Percentiles rank a stretch among this genome's conserved stretches.
These are phyloP conservation scores for Drosophila maculinotata DNA, from an alignment of 2,888 invertebrate genomes.

Conservation along the genomic window DNA sequence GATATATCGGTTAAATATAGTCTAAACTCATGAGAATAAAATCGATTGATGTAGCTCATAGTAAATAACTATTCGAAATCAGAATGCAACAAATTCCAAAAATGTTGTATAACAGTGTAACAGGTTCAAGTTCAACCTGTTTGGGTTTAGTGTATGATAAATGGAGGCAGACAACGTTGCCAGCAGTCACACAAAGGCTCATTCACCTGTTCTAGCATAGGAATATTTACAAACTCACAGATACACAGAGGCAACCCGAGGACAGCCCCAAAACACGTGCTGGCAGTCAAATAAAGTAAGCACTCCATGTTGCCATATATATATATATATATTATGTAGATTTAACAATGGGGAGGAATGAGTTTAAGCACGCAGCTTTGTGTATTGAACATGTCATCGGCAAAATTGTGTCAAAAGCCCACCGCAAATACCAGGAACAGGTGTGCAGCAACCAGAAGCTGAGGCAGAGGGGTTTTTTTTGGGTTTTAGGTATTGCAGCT, in stretches of 20 bases:
- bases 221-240: conserved; percentile 8
- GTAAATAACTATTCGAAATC: too few relatives aligned
- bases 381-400: conserved; percentile 80
- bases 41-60: too few relatives aligned
- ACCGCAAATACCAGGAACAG: conserved; percentile 53
- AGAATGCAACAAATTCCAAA: too few relatives aligned
- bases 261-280: conserved; percentile 68
- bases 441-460: not conserved
- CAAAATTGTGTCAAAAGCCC: conserved; percentile 75
- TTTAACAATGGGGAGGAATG: conserved; percentile 55
- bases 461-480: not conserved
- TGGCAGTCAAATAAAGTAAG: conserved; percentile 57
- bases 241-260: conserved; percentile 14
- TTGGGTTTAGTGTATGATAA: conserved; percentile 16
- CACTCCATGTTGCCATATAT: conserved; percentile 17
- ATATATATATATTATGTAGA: not conserved
- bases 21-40: too few relatives aligned
- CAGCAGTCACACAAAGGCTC: conserved; percentile 4
- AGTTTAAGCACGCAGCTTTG: conserved; percentile 77
- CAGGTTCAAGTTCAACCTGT: conserved; percentile 7
- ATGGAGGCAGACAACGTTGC: conserved; percentile 13
- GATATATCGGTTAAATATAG: too few relatives aligned
- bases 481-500: conserved; percentile 16
- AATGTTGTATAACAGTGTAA: conserved; percentile 1
- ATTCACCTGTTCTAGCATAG: conserved; percentile 10